Percentiles rank a stretch among this genome's conserved stretches.
phyloP scores from a whole-genome alignment of 2,113 vertebrate genomes.

The Bolborhynchus lineola region DNA sequence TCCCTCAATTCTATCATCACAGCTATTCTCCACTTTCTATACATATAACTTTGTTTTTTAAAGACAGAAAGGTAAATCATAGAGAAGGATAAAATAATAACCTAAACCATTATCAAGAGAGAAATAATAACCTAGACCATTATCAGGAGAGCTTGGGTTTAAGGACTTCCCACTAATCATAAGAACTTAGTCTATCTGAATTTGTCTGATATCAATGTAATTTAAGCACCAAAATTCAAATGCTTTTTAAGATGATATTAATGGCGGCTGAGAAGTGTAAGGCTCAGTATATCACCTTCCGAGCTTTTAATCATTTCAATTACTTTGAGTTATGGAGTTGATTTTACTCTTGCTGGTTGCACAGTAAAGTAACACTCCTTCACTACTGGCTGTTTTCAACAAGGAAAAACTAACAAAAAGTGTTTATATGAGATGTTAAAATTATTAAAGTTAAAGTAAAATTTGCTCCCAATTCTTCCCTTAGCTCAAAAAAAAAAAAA shows the following conservation, averaged over 20 bases:
- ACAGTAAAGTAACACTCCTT: not conserved
- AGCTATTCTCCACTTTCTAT: not conserved
- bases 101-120: not conserved
- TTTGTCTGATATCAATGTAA: not conserved
- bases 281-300: not conserved
- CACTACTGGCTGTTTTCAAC: not conserved
- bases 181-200: not conserved
- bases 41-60: not conserved
- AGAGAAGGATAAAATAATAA: not conserved
- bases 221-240: not conserved
- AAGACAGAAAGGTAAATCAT: not conserved
- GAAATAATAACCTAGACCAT: not conserved
- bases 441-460: not conserved
- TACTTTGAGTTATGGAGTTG: not conserved
- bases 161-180: not conserved
- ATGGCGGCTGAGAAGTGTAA: not conserved
- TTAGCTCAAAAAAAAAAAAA: not conserved
- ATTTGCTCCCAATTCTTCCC: not conserved
- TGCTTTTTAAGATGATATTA: not conserved
- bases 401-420: not conserved
- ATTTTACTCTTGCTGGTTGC: not conserved
- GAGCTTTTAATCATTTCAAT: not conserved
- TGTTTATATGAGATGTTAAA: not conserved
- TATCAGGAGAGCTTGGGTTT: not conserved
- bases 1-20: not conserved